Evolutionary conservation across 1,140 invertebrate species (phyloP).

Genomic region (Sitodiplosis mosellana): DNA sequence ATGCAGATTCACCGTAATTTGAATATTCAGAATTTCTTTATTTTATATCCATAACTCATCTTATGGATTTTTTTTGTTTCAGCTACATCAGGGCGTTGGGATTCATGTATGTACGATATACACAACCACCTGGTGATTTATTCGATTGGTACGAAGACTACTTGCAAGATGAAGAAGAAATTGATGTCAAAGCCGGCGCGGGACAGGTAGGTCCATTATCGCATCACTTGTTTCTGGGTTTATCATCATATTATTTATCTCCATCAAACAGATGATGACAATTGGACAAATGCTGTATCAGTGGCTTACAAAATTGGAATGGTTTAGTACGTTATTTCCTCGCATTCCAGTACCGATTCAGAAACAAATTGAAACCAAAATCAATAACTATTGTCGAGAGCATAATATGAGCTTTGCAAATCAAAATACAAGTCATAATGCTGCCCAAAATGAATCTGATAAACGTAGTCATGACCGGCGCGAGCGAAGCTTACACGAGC

Average conservation of each 20-base stretch:
- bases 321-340: constrained; percentile 96
- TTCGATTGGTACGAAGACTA: constrained; percentile 96
- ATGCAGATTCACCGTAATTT: constrained; percentile 94
- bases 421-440: background rate
- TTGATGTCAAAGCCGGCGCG: constrained; percentile 94
- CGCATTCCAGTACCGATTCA: constrained; percentile 99
- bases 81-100: constrained; percentile 19
- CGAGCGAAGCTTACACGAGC: constrained; percentile 4
- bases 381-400: constrained; percentile 30
- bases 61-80: background rate
- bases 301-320: constrained; percentile 90
- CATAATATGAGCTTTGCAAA: constrained; percentile 9
- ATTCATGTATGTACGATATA: constrained; percentile 70
- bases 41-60: constrained; percentile 3
- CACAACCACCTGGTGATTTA: constrained; percentile 85
- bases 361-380: constrained; percentile 63
- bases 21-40: constrained; percentile 56
- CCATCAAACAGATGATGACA: constrained; percentile 46
- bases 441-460: no score
- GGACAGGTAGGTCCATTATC: constrained; percentile 41
- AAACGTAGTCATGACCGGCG: background rate
- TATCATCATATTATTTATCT: no score
- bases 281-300: constrained; percentile 88
- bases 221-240: no score
- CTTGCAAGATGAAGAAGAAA: constrained; percentile 87